These are phyloP conservation scores for Whitmania pigra DNA, from an alignment of 1,140 invertebrate species.

Conservation along the genomic window DNA sequence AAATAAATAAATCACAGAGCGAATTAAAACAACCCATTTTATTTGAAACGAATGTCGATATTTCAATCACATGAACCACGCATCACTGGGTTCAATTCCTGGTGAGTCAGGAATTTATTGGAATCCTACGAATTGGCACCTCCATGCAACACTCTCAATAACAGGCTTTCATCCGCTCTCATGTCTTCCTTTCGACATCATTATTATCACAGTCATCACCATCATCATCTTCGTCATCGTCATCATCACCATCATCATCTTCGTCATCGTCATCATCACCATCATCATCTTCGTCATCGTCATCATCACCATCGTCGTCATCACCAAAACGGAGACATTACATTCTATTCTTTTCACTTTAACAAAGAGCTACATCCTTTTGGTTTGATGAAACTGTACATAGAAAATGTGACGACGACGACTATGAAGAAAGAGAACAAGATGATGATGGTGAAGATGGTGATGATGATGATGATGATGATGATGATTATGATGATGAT, in stretches of 20 bases:
- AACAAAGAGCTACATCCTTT: no score
- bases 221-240: background rate
- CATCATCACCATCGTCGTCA: slow-evolving; percentile 2
- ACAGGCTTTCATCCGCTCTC: no score
- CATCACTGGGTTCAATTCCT: no score
- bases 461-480: background rate
- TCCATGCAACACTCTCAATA: no score
- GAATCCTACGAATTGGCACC: no score
- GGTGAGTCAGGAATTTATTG: no score
- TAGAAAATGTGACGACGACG: background rate
- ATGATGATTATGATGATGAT: background rate
- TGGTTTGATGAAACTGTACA: background rate
- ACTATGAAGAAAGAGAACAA: background rate
- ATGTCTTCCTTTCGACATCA: background rate
- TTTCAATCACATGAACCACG: no score
- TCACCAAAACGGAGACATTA: background rate
- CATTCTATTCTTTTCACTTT: no score
- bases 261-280: background rate
- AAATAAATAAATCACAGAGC: no score
- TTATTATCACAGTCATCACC: background rate
- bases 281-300: slow-evolving; percentile 1
- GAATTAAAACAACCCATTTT: no score
- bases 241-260: background rate
- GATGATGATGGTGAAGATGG: background rate
- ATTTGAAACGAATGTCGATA: no score